phyloP scores from a whole-genome alignment of 1,140 invertebrate species.

The Cydia splendana region DNA sequence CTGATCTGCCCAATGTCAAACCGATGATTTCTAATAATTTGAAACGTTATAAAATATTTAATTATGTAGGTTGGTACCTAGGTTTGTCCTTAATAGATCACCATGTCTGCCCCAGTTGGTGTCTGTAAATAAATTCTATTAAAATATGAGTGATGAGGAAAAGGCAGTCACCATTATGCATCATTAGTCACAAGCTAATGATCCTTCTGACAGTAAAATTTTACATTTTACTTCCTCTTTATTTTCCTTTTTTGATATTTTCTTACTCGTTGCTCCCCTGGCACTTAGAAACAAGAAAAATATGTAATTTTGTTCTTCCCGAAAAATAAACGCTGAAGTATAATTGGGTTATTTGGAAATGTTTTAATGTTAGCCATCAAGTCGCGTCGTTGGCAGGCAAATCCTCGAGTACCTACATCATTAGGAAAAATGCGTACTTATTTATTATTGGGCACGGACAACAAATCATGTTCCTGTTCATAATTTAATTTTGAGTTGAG shows the following conservation, averaged over 20 bases:
- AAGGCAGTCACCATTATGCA: conserved; percentile 19
- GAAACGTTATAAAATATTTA: too few species aligned
- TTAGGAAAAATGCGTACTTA: neutral
- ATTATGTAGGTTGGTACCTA: too few species aligned
- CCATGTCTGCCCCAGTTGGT: neutral
- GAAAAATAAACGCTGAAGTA: neutral
- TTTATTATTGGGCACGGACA: neutral
- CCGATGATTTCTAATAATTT: too few species aligned
- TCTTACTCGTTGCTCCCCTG: neutral
- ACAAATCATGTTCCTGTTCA: too few species aligned
- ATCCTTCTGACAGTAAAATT: conserved; percentile 17
- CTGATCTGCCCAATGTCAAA: too few species aligned
- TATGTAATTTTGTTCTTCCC: conserved; percentile 12
- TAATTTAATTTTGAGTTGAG: too few species aligned
- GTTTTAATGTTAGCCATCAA: conserved; percentile 25
- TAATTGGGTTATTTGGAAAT: conserved; percentile 23
- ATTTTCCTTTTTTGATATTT: neutral
- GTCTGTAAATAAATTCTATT: neutral
- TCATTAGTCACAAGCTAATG: conserved; percentile 17
- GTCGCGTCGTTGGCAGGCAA: neutral
- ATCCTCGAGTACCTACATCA: neutral
- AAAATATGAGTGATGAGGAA: conserved; percentile 21
- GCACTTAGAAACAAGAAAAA: conserved; percentile 13
- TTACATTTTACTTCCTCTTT: neutral
- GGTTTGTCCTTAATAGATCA: too few species aligned